These are phyloP conservation scores for Palythoa caribaeorum DNA, from an alignment of 92 coral and sea anemone genomes.

Conservation along the genomic window DNA sequence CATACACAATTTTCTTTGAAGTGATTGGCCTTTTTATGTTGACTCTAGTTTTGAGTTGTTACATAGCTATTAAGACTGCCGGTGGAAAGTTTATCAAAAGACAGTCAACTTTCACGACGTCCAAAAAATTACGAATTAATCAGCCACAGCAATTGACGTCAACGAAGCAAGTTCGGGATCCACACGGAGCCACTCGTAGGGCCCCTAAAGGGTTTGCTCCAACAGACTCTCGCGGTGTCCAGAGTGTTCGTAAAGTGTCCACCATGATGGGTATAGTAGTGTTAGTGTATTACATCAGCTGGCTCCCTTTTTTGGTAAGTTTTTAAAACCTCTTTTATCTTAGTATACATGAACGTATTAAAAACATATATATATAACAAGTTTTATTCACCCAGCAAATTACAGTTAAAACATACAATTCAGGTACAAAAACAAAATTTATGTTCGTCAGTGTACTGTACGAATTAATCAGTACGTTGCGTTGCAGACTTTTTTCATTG, in stretches of 20 bases:
- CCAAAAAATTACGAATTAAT: conserved; percentile 19
- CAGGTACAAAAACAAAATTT: too few species aligned
- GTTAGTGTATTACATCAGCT: conserved; percentile 79
- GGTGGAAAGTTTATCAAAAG: conserved; percentile 73
- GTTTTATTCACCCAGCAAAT: too few species aligned
- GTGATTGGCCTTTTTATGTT: conserved; percentile 67
- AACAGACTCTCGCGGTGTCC: conserved; percentile 58
- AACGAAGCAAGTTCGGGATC: background rate
- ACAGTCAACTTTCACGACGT: conserved; percentile 62
- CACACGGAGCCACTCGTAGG: background rate
- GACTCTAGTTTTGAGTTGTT: conserved; percentile 58
- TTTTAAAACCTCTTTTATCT: background rate
- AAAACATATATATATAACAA: too few species aligned
- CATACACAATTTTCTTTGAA: conserved; percentile 74
- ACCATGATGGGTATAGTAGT: conserved; percentile 85
- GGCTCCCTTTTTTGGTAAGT: conserved; percentile 95
- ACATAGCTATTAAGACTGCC: conserved; percentile 72
- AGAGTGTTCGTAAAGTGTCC: conserved; percentile 66
- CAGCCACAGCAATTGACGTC: background rate
- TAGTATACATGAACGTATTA: too few species aligned
- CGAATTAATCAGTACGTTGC: too few species aligned
- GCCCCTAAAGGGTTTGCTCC: background rate
- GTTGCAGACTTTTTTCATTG: too few species aligned
- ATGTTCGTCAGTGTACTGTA: too few species aligned
- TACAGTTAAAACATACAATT: too few species aligned